Percentiles rank a stretch among this genome's conserved stretches.
Conservation (phyloP, 2,888 invertebrate species). For the Apodemia hepburni region DNA sequence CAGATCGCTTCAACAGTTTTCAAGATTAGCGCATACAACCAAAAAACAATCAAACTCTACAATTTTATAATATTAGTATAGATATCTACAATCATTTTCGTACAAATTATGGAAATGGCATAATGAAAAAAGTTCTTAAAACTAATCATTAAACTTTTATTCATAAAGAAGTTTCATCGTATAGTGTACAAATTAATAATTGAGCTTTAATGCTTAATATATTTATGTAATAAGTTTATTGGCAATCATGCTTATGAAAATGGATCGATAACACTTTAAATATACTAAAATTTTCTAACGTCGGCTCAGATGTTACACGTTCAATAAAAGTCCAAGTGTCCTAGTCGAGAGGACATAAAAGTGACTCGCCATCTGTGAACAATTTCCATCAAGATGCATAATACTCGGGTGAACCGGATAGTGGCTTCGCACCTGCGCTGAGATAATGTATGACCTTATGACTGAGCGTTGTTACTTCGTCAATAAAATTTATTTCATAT, state of each 20-base stretch:
- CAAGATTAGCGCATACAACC: too few relatives aligned
- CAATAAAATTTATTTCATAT: neutral
- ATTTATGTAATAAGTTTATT: too few relatives aligned
- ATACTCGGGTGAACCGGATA: constrained; percentile 31
- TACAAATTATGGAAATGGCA: too few relatives aligned
- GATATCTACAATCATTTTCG: too few relatives aligned
- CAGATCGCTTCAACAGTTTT: too few relatives aligned
- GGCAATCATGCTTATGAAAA: neutral
- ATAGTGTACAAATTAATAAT: too few relatives aligned
- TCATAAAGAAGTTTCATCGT: too few relatives aligned
- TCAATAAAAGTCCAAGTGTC: constrained; percentile 47
- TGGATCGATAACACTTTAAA: constrained; percentile 14
- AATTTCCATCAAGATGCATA: constrained; percentile 32
- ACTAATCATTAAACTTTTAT: too few relatives aligned
- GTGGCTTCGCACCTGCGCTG: constrained; percentile 14
- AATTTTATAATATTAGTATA: too few relatives aligned
- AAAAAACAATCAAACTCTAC: too few relatives aligned
- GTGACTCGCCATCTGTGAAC: constrained; percentile 46
- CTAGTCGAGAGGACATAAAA: constrained; percentile 41
- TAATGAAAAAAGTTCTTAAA: too few relatives aligned
- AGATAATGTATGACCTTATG: constrained; percentile 14
- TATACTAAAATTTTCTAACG: neutral
- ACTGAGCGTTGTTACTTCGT: constrained; percentile 28
- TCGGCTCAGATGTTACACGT: constrained; percentile 21
- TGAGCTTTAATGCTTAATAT: too few relatives aligned